Evolutionary conservation across 2,113 vertebrate genomes (phyloP).

Genomic region (Neolamprologus devosi): DNA sequence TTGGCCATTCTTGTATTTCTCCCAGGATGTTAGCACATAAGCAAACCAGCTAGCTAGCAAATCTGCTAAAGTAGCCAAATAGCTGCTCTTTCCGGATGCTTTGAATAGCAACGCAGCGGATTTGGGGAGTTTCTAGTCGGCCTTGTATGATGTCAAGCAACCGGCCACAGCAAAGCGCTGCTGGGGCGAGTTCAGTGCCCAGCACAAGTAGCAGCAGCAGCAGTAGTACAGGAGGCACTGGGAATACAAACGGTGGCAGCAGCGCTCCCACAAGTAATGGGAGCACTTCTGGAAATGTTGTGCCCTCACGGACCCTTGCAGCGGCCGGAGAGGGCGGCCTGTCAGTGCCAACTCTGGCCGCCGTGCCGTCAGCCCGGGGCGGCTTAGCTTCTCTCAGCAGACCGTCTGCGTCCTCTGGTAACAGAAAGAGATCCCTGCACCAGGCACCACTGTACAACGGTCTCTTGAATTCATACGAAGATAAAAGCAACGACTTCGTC

Average conservation of each 20-base stretch:
- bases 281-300: conserved; percentile 55
- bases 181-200: conserved; percentile 65
- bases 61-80: conserved; percentile 16
- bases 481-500: conserved; percentile 98
- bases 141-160: conserved; percentile 66
- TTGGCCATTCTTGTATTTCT: neutral
- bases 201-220: conserved; percentile 66
- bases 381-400: conserved; percentile 53
- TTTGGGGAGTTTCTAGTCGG: conserved; percentile 50
- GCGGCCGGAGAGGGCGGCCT: conserved; percentile 43
- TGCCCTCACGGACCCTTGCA: conserved; percentile 59
- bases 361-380: conserved; percentile 49
- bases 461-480: conserved; percentile 92
- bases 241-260: conserved; percentile 21
- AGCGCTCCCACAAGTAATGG: conserved; percentile 54
- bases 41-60: conserved; percentile 24
- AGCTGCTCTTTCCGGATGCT: conserved; percentile 61
- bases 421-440: conserved; percentile 82
- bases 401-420: conserved; percentile 53
- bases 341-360: conserved; percentile 46
- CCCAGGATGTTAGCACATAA: conserved; percentile 47
- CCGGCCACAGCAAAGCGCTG: conserved; percentile 61
- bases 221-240: conserved; percentile 27
- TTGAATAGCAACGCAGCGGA: conserved; percentile 38
- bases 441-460: conserved; percentile 89